Percentiles rank a stretch among this genome's conserved stretches.
These are phyloP conservation scores for Tethya wilhelma DNA, from an alignment of 37 sponge, comb jelly and placozoan genomes.

Conservation along the genomic window DNA sequence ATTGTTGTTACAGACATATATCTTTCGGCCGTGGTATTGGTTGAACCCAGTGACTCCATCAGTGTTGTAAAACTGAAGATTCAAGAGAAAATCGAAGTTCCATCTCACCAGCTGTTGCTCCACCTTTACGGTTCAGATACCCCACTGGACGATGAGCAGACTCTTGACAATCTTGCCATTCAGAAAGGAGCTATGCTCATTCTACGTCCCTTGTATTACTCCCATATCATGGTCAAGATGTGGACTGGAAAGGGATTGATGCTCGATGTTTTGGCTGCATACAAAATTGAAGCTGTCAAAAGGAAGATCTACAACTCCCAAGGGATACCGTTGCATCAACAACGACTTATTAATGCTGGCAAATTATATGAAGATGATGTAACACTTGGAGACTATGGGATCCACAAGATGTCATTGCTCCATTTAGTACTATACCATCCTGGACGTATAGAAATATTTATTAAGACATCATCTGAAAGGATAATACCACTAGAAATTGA, in stretches of 20 bases:
- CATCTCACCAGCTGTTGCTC: too few species aligned
- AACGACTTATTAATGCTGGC: slow-evolving; percentile 73
- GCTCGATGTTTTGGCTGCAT: slow-evolving; percentile 78
- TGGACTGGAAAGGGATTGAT: slow-evolving; percentile 42
- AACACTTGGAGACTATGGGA: slow-evolving; percentile 84
- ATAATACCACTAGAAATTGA: slow-evolving; percentile 94
- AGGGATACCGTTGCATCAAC: slow-evolving; percentile 86
- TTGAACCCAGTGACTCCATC: too few species aligned
- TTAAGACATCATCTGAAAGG: slow-evolving; percentile 91
- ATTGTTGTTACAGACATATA: too few species aligned
- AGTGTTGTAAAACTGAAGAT: too few species aligned
- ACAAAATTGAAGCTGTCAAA: slow-evolving; percentile 86
- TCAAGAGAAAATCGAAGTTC: too few species aligned
- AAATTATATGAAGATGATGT: slow-evolving; percentile 73
- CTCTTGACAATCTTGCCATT: too few species aligned
- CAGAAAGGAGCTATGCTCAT: too few species aligned
- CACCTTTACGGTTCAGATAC: too few species aligned
- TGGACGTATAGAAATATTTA: slow-evolving; percentile 93
- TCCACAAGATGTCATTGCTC: slow-evolving; percentile 87
- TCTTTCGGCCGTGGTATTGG: too few species aligned
- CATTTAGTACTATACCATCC: slow-evolving; percentile 77
- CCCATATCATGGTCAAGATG: background rate
- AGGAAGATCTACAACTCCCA: slow-evolving; percentile 87
- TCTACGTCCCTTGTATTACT: too few species aligned
- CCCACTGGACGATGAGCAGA: too few species aligned